A percentile compares a stretch with the other conserved stretches of the same genome.
phyloP scores from a whole-genome alignment of 2,888 invertebrate genomes.

The Drosophila suboccidentalis region DNA sequence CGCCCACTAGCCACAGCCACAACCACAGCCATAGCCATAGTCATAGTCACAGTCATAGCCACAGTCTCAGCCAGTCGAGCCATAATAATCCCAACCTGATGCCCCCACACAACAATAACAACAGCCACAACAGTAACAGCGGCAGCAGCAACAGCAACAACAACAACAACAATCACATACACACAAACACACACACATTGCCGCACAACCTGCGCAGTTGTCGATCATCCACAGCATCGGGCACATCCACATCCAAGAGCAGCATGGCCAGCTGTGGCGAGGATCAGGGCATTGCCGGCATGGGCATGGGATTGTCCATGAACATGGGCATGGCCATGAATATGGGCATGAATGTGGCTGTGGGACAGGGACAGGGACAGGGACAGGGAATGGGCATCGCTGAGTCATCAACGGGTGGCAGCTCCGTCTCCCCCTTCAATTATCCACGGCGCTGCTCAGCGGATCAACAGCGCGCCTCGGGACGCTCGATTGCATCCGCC shows the following conservation, averaged over 20 bases:
- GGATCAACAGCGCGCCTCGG: conserved; percentile 83
- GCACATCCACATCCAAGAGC: conserved; percentile 85
- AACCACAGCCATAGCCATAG: conserved; percentile 41
- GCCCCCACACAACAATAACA: conserved; percentile 37
- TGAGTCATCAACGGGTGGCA: conserved; percentile 15
- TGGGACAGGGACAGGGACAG: not conserved
- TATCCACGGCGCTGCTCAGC: conserved; percentile 83
- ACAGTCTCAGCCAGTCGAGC: conserved; percentile 15
- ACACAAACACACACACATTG: conserved; percentile 71
- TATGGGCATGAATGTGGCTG: conserved; percentile 11
- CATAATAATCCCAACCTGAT: conserved; percentile 42
- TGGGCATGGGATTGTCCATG: conserved; percentile 51
- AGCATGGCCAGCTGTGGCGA: conserved; percentile 85
- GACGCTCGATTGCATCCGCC: conserved; percentile 72
- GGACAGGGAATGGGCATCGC: conserved; percentile 7
- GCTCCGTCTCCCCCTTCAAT: conserved; percentile 81
- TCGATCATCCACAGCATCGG: conserved; percentile 85
- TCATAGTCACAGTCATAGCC: conserved; percentile 20
- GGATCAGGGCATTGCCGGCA: conserved; percentile 84
- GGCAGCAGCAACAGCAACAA: conserved; percentile 33
- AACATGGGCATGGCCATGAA: conserved; percentile 50
- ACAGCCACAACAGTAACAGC: conserved; percentile 17
- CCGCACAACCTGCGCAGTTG: conserved; percentile 85
- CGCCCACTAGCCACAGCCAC: conserved; percentile 67
- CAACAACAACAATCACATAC: conserved; percentile 63